phyloP scores from a whole-genome alignment of 1,140 invertebrate species.

The Apis laboriosa region DNA sequence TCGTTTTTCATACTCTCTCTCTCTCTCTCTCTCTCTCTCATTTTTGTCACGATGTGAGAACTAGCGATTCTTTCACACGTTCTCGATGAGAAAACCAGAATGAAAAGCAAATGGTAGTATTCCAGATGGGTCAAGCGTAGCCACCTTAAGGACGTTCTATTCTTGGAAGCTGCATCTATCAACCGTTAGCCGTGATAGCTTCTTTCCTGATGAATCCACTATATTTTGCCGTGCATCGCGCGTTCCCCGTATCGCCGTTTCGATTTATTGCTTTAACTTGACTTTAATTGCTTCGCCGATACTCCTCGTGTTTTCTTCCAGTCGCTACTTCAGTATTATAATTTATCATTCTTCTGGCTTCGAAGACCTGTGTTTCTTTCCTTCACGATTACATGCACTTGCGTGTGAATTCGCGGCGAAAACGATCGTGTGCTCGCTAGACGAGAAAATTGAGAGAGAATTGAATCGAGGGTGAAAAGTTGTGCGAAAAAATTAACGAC shows the following conservation, averaged over 20 bases:
- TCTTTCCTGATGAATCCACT: conserved; percentile 63
- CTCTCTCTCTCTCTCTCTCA: conserved; percentile 21
- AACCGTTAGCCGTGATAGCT: conserved; percentile 72
- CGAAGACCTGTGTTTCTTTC: not conserved
- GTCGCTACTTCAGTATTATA: not conserved
- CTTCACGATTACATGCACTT: not conserved
- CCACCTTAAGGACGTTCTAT: conserved; percentile 75
- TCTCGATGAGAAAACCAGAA: conserved; percentile 56
- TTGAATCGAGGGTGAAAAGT: not conserved
- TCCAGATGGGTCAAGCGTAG: conserved; percentile 66
- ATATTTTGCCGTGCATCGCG: conserved; percentile 15
- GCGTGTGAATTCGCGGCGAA: not conserved
- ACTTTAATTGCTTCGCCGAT: conserved; percentile 7
- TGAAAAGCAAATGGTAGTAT: conserved; percentile 66
- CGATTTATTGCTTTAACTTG: conserved; percentile 12
- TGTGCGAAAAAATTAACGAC: too few relatives aligned
- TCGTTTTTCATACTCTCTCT: not conserved
- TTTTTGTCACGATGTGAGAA: conserved; percentile 46
- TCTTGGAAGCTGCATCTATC: conserved; percentile 72
- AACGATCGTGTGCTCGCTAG: not conserved
- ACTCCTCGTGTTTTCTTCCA: not conserved
- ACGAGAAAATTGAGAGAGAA: not conserved
- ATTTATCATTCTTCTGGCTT: not conserved
- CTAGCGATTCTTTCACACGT: conserved; percentile 56
- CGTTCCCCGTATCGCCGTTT: not conserved